phyloP scores from a whole-genome alignment of 1,140 invertebrate genomes.

The Ceratosolen solmsi region DNA sequence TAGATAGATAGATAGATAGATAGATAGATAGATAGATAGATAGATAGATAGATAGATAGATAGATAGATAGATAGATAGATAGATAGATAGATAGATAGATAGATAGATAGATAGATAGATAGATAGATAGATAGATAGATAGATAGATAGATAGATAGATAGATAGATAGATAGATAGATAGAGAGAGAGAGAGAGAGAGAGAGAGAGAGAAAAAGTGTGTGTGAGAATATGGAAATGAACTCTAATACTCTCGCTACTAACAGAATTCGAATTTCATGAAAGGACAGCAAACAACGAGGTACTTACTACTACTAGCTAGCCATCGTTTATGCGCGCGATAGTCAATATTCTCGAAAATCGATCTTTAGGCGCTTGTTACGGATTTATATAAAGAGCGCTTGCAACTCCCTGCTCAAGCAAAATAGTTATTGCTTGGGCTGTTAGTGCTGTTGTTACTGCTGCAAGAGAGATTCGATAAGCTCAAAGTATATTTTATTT shows the following conservation, averaged over 20 bases:
- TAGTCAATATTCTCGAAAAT: slow-evolving; percentile 18
- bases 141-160: not conserved
- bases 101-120: not conserved
- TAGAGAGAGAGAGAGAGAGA: not conserved
- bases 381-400: slow-evolving; percentile 6
- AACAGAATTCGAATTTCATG: slow-evolving; percentile 1
- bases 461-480: slow-evolving; percentile 5
- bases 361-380: not conserved
- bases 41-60: not conserved
- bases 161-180: not conserved
- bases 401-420: not conserved
- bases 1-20: not conserved
- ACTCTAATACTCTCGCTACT: not conserved
- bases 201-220: too few species aligned
- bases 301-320: not conserved
- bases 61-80: not conserved
- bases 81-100: not conserved
- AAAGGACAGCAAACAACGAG: not conserved
- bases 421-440: not conserved
- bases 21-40: not conserved
- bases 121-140: not conserved
- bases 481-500: slow-evolving; percentile 21
- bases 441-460: not conserved
- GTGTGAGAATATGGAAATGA: too few species aligned
- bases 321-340: not conserved